Conservation (phyloP, 2,797 vertebrate species). For the Pelobates cultripes region DNA sequence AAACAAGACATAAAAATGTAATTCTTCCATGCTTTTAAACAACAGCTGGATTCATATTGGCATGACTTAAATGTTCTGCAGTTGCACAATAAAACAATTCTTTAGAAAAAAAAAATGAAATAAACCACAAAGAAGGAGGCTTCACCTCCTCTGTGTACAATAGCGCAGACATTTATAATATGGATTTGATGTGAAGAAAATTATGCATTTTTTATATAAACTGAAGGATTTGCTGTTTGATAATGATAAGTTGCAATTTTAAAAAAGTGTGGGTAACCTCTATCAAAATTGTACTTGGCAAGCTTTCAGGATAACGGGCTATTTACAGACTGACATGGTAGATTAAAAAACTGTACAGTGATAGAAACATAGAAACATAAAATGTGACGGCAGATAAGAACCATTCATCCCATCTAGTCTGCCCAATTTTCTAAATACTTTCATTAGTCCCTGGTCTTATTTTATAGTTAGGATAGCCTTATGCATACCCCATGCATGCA, state of each 20-base stretch:
- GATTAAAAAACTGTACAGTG: too few species aligned
- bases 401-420: too few species aligned
- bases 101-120: constrained; percentile 15
- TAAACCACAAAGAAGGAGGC: constrained; percentile 24
- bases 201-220: background rate
- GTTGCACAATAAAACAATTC: constrained; percentile 45
- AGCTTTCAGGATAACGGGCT: background rate
- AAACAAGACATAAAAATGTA: constrained; percentile 37
- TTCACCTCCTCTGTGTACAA: constrained; percentile 39
- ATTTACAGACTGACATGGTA: too few species aligned
- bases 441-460: too few species aligned
- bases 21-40: constrained; percentile 14
- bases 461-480: too few species aligned
- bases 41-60: constrained; percentile 46
- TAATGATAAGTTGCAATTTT: too few species aligned
- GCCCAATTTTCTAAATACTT: too few species aligned
- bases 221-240: too few species aligned
- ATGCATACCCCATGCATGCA: too few species aligned
- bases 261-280: too few species aligned
- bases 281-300: background rate
- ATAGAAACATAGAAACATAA: too few species aligned
- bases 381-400: too few species aligned
- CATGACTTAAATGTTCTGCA: constrained; percentile 13
- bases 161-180: background rate
- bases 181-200: constrained; percentile 19